Evolutionary conservation across 2,888 invertebrate species (phyloP).

Genomic region (Drosophila flavopinicola): DNA sequence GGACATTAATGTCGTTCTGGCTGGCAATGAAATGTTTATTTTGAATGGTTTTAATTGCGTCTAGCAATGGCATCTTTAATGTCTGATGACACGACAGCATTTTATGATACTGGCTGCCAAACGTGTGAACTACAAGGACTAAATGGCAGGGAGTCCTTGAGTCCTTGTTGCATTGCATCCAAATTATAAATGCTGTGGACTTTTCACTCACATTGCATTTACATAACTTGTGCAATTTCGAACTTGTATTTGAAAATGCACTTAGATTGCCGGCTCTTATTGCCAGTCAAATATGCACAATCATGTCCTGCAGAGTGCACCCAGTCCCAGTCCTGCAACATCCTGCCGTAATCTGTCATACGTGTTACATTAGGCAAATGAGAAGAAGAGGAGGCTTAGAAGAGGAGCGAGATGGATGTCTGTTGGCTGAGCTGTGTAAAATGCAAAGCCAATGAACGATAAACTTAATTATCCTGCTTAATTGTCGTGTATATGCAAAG

Average conservation of each 20-base stretch:
- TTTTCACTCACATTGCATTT: slow-evolving; percentile 24
- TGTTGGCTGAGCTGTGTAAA: slow-evolving; percentile 17
- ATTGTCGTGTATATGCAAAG: slow-evolving; percentile 60
- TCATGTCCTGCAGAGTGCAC: slow-evolving; percentile 40
- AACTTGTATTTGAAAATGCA: slow-evolving; percentile 68
- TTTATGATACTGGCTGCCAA: slow-evolving; percentile 33
- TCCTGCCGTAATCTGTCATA: slow-evolving; percentile 67
- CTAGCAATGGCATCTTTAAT: slow-evolving; percentile 71
- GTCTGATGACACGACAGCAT: slow-evolving; percentile 58
- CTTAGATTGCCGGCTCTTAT: slow-evolving; percentile 56
- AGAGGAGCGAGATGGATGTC: neutral
- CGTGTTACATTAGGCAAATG: slow-evolving; percentile 31
- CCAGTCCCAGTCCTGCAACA: slow-evolving; percentile 5
- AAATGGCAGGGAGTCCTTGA: slow-evolving; percentile 9
- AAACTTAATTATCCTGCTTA: slow-evolving; percentile 83
- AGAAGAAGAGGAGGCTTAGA: neutral
- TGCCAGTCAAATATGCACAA: slow-evolving; percentile 55
- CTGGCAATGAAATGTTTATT: slow-evolving; percentile 70
- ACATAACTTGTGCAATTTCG: slow-evolving; percentile 40
- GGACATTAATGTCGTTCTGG: slow-evolving; percentile 44
- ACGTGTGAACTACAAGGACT: slow-evolving; percentile 36
- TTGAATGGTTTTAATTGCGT: slow-evolving; percentile 74
- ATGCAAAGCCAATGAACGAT: slow-evolving; percentile 78
- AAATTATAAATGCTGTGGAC: slow-evolving; percentile 21
- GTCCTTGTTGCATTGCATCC: neutral